These are phyloP conservation scores for Gephyroberyx darwinii DNA, from an alignment of 2,797 vertebrate species.

Conservation along the genomic window DNA sequence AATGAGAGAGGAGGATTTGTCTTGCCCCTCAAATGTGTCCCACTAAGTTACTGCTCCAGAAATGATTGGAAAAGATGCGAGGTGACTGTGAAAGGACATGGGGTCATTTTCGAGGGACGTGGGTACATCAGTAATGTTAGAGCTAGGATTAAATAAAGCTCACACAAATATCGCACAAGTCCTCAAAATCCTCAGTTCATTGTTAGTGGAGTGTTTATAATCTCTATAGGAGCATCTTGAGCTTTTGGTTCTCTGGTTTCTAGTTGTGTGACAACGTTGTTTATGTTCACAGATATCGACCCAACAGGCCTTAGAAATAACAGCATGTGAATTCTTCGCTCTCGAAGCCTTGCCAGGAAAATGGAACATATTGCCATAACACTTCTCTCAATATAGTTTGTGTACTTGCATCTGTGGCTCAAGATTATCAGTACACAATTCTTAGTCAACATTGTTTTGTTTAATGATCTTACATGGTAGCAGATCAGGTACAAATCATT, in stretches of 20 bases:
- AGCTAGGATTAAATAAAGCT: not conserved
- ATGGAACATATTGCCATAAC: no score
- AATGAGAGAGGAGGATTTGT: not conserved
- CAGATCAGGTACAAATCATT: no score
- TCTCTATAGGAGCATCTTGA: not conserved
- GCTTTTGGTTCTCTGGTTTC: not conserved
- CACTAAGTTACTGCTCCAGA: slow-evolving; percentile 12
- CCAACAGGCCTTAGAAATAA: no score
- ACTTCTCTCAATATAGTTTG: no score
- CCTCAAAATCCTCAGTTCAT: not conserved
- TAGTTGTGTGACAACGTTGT: not conserved
- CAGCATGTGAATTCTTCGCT: no score
- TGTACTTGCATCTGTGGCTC: no score
- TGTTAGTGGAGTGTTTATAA: not conserved
- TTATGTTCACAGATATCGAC: not conserved
- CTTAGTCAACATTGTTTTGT: no score
- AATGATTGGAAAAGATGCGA: not conserved
- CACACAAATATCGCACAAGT: not conserved
- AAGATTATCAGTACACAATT: no score
- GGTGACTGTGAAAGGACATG: not conserved
- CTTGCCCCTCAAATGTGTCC: not conserved
- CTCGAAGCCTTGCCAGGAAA: no score
- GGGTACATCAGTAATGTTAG: no score
- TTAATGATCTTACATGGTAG: no score
- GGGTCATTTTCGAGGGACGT: not conserved